Conservation (phyloP, 1,140 invertebrate genomes). For the Pseudomyrmex concolor region DNA sequence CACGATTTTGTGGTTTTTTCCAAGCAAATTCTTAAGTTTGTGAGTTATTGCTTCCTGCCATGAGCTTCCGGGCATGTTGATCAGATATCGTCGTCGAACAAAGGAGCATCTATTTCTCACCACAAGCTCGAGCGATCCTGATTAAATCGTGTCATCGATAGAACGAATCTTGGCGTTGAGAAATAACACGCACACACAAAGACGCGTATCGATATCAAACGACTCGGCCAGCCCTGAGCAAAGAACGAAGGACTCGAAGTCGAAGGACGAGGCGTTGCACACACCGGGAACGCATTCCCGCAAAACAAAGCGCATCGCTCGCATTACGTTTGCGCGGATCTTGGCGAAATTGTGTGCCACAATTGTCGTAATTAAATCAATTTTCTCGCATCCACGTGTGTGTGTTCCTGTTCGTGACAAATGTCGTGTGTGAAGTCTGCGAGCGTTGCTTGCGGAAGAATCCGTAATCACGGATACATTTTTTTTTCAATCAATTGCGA, state of each 20-base stretch:
- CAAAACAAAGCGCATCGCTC: conserved; percentile 55
- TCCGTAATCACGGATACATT: too few species aligned
- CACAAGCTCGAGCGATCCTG: not conserved
- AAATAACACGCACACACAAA: conserved; percentile 42
- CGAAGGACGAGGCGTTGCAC: conserved; percentile 72
- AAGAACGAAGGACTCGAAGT: conserved; percentile 74
- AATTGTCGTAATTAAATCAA: not conserved
- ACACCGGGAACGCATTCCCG: conserved; percentile 70
- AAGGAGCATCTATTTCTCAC: conserved; percentile 3
- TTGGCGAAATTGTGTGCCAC: not conserved
- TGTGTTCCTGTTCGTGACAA: too few species aligned
- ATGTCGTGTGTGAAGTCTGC: too few species aligned
- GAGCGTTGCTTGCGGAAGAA: too few species aligned
- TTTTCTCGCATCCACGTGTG: too few species aligned
- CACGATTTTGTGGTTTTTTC: too few species aligned
- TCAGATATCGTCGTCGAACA: not conserved
- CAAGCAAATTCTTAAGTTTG: too few species aligned
- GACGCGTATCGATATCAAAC: conserved; percentile 37
- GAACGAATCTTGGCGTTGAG: conserved; percentile 4
- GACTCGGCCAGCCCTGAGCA: conserved; percentile 78
- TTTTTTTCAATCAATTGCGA: too few species aligned
- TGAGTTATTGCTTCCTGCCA: not conserved
- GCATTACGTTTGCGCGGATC: conserved; percentile 18
- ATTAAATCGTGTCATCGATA: conserved; percentile 43
- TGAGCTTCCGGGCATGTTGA: not conserved